Conservation (phyloP, 2,888 invertebrate genomes). For the Macrosiphum euphorbiae region DNA sequence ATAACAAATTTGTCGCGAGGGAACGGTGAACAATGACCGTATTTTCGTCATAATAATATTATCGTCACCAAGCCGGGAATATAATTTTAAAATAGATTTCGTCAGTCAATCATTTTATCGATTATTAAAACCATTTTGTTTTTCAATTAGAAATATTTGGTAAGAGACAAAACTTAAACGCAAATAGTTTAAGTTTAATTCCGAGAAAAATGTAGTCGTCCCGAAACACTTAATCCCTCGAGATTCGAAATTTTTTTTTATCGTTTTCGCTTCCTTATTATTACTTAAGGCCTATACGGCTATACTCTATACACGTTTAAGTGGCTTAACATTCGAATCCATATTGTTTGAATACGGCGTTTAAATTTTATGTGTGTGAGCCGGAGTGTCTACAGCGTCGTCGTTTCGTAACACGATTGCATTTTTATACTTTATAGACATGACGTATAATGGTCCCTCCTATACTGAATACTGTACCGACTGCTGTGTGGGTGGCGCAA, state of each 20-base stretch:
- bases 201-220: neutral
- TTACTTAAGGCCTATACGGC: too few species aligned
- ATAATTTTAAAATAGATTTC: neutral
- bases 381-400: neutral
- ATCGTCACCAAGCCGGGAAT: neutral
- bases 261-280: too few species aligned
- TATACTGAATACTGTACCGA: neutral
- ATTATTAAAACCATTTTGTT: neutral
- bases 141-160: neutral
- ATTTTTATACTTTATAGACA: neutral
- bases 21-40: neutral
- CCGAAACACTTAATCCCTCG: neutral
- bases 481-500: constrained; percentile 10
- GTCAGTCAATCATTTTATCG: neutral
- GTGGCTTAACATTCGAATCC: neutral
- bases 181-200: neutral
- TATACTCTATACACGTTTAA: neutral
- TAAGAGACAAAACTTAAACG: neutral
- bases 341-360: neutral
- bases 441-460: neutral
- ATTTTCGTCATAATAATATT: neutral
- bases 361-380: neutral
- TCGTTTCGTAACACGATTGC: neutral
- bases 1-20: neutral
- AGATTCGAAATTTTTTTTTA: too few species aligned